Percentiles rank a stretch among this genome's conserved stretches.
Evolutionary conservation across 1,140 invertebrate species (phyloP).

Genomic region (Eumeta japonica): DNA sequence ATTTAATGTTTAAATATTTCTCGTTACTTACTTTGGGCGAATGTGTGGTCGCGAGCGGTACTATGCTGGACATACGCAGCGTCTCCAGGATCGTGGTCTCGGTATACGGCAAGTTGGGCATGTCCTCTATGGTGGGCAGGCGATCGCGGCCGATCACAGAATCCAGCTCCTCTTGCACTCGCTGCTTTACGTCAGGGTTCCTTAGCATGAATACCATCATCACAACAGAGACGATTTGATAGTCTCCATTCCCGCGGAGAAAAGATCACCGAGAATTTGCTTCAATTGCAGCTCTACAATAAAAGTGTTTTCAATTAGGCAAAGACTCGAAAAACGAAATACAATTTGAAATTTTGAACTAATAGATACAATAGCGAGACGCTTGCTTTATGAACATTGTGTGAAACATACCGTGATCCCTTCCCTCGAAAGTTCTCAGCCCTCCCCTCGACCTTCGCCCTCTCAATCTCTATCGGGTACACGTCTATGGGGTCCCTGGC

Average conservation of each 20-base stretch:
- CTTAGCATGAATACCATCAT: conserved; percentile 84
- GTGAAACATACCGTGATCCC: conserved; percentile 65
- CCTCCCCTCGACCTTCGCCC: conserved; percentile 72
- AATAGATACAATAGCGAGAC: too few relatives aligned
- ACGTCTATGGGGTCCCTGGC: conserved; percentile 84
- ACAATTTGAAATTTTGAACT: conserved; percentile 6
- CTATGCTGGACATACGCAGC: conserved; percentile 77
- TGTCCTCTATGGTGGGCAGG: conserved; percentile 79
- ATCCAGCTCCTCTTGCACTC: conserved; percentile 88
- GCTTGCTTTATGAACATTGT: conserved; percentile 6
- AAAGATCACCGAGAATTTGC: conserved; percentile 88
- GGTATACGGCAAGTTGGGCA: conserved; percentile 78
- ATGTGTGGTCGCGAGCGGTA: conserved; percentile 87
- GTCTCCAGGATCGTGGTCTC: conserved; percentile 87
- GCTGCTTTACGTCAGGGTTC: conserved; percentile 78
- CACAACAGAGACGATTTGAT: conserved; percentile 88
- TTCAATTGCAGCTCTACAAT: conserved; percentile 81
- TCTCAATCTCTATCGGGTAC: conserved; percentile 82
- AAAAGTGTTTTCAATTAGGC: conserved; percentile 10
- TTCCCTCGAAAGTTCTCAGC: conserved; percentile 73
- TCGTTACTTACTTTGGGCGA: conserved; percentile 72
- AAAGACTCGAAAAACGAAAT: too few relatives aligned
- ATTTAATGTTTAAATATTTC: conserved; percentile 1
- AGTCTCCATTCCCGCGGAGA: conserved; percentile 92
- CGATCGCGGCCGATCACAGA: conserved; percentile 78